phyloP scores from a whole-genome alignment of 1,140 invertebrate species.

The Ctenoplectra terminalis region DNA sequence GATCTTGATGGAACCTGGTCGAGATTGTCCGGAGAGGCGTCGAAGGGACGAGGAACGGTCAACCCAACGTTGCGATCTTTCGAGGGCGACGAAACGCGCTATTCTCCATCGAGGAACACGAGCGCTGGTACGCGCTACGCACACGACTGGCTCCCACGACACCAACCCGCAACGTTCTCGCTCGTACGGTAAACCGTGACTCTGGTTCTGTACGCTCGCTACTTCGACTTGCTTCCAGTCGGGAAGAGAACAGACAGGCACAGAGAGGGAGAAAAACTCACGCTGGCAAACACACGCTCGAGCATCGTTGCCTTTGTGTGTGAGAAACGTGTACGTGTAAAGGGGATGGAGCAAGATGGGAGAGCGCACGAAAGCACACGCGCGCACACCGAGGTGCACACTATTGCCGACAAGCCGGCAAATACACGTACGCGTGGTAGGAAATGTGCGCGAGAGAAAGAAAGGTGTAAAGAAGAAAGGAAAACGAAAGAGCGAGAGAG shows the following conservation, averaged over 20 bases:
- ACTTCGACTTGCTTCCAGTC: slow-evolving; percentile 24
- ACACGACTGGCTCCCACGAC: slow-evolving; percentile 33
- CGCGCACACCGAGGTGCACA: background rate
- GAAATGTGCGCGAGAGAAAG: slow-evolving; percentile 41
- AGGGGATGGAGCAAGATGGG: slow-evolving; percentile 14
- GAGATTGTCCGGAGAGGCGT: slow-evolving; percentile 10
- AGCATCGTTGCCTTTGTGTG: background rate
- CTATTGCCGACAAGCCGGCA: background rate
- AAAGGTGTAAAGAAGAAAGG: slow-evolving; percentile 13
- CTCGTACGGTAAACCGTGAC: slow-evolving; percentile 31
- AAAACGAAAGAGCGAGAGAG: background rate
- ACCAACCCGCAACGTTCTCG: slow-evolving; percentile 27
- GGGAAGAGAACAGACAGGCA: slow-evolving; percentile 8
- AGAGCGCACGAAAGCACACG: background rate
- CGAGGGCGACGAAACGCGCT: slow-evolving; percentile 42
- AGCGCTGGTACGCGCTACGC: slow-evolving; percentile 28
- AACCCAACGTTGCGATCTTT: slow-evolving; percentile 30
- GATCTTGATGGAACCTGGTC: background rate
- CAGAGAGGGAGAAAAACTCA: slow-evolving; percentile 41
- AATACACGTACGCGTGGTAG: slow-evolving; percentile 34
- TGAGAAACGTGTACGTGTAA: background rate
- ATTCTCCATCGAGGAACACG: slow-evolving; percentile 27
- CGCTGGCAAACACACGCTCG: background rate
- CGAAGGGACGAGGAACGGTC: background rate
- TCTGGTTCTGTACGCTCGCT: slow-evolving; percentile 30